A percentile compares a stretch with the other conserved stretches of the same genome.
Conservation (phyloP, 2,888 invertebrate species). For the Odontothrips loti region DNA sequence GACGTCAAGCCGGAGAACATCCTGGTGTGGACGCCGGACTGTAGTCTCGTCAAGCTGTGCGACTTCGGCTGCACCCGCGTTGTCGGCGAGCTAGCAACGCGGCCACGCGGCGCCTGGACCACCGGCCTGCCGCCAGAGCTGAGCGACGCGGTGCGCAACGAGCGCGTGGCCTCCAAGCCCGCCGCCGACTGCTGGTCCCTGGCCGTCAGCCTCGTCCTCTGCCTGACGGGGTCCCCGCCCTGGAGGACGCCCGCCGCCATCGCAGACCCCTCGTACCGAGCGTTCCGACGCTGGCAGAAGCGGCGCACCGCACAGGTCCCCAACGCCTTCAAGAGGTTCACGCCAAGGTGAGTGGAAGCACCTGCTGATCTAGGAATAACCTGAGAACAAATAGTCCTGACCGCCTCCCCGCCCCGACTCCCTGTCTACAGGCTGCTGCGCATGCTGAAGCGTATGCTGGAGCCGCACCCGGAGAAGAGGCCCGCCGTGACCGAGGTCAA, state of each 20-base stretch:
- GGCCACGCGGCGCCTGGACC: constrained; percentile 56
- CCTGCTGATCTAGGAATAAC: too few species aligned
- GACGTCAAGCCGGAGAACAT: constrained; percentile 71
- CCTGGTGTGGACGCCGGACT: constrained; percentile 64
- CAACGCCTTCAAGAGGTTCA: constrained; percentile 58
- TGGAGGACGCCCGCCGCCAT: constrained; percentile 69
- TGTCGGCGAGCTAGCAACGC: constrained; percentile 55
- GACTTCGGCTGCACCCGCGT: constrained; percentile 68
- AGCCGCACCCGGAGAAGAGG: constrained; percentile 63
- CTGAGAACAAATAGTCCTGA: too few species aligned
- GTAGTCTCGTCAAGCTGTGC: constrained; percentile 65
- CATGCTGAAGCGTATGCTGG: constrained; percentile 65
- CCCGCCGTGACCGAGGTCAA: constrained; percentile 56
- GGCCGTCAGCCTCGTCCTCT: constrained; percentile 64
- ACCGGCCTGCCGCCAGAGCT: constrained; percentile 59
- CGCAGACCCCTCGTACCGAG: constrained; percentile 64
- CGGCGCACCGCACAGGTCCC: constrained; percentile 59
- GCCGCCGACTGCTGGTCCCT: constrained; percentile 73
- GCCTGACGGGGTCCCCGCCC: constrained; percentile 65
- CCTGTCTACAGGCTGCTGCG: constrained; percentile 53
- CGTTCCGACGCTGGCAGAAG: constrained; percentile 62
- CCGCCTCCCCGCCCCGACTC: too few species aligned
- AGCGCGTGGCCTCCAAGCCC: constrained; percentile 61
- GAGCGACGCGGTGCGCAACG: constrained; percentile 57
- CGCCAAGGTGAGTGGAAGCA: constrained; percentile 46